Conservation (phyloP, 2,113 vertebrate species). For the Megaceryle torquata region DNA sequence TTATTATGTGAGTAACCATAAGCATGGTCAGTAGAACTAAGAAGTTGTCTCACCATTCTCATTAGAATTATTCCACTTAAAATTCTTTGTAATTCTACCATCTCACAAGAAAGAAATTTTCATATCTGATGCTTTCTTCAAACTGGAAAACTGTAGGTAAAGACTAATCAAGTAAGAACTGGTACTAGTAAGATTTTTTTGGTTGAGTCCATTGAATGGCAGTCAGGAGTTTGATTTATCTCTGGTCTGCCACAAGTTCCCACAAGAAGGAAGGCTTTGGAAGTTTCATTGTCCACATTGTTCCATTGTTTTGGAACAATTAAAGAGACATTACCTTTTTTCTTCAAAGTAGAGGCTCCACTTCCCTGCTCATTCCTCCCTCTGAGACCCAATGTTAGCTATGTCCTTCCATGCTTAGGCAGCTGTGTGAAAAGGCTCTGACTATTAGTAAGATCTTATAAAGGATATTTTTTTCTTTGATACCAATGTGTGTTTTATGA, state of each 20-base stretch:
- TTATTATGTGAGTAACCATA: neutral
- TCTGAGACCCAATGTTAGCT: neutral
- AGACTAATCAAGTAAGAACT: neutral
- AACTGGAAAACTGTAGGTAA: neutral
- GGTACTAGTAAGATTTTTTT: neutral
- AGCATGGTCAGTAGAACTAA: neutral
- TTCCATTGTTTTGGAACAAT: neutral
- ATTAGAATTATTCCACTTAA: neutral
- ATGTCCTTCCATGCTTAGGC: neutral
- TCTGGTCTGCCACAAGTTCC: neutral
- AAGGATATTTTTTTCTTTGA: neutral
- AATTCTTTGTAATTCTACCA: neutral
- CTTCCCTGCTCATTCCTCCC: neutral
- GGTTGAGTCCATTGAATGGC: neutral
- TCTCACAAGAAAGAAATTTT: neutral
- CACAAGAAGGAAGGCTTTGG: neutral
- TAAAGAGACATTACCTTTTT: neutral
- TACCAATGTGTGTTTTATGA: neutral
- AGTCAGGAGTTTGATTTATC: neutral
- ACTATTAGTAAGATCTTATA: neutral
- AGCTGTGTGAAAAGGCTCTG: neutral
- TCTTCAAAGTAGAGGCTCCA: neutral
- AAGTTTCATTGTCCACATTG: neutral
- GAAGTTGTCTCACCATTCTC: neutral
- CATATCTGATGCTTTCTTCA: neutral